Conservation (phyloP, 2,888 invertebrate species). For the Melanchra persicariae region DNA sequence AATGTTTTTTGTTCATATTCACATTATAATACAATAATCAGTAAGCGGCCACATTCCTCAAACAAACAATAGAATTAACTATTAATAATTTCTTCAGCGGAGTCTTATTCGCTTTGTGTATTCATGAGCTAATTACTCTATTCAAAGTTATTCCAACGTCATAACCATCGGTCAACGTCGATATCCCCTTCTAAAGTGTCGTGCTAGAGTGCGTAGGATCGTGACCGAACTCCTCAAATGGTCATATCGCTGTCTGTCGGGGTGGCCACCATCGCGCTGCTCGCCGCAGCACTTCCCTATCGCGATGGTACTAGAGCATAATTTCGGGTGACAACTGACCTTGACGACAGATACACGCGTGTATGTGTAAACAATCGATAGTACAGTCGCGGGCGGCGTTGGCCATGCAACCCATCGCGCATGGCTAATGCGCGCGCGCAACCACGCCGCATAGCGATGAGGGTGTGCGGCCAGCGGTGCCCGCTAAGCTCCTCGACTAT, state of each 20-base stretch:
- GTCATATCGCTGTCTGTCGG: slow-evolving; percentile 80
- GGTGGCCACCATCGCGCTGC: slow-evolving; percentile 73
- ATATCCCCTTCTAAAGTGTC: slow-evolving; percentile 84
- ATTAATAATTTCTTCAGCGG: slow-evolving; percentile 78
- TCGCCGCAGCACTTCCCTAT: slow-evolving; percentile 68
- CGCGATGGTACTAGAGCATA: slow-evolving; percentile 73
- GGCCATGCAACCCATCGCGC: slow-evolving; percentile 80
- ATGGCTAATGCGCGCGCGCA: slow-evolving; percentile 85
- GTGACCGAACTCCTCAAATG: slow-evolving; percentile 89
- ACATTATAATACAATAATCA: slow-evolving; percentile 74
- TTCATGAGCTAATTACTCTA: slow-evolving; percentile 88
- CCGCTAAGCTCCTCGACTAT: slow-evolving; percentile 77
- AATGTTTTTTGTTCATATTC: slow-evolving; percentile 48
- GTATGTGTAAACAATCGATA: slow-evolving; percentile 87
- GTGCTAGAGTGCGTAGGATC: slow-evolving; percentile 81
- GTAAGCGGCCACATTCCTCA: slow-evolving; percentile 71
- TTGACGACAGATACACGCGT: slow-evolving; percentile 75
- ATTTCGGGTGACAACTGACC: slow-evolving; percentile 74
- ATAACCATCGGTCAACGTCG: slow-evolving; percentile 87
- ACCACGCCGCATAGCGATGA: slow-evolving; percentile 84
- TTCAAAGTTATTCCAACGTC: slow-evolving; percentile 90
- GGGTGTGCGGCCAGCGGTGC: slow-evolving; percentile 75
- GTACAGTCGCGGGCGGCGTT: slow-evolving; percentile 71
- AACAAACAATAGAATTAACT: slow-evolving; percentile 77
- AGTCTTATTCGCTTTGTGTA: slow-evolving; percentile 81